These are phyloP conservation scores for Rhopalosiphum nymphaeae DNA, from an alignment of 2,888 invertebrate genomes.

Conservation along the genomic window DNA sequence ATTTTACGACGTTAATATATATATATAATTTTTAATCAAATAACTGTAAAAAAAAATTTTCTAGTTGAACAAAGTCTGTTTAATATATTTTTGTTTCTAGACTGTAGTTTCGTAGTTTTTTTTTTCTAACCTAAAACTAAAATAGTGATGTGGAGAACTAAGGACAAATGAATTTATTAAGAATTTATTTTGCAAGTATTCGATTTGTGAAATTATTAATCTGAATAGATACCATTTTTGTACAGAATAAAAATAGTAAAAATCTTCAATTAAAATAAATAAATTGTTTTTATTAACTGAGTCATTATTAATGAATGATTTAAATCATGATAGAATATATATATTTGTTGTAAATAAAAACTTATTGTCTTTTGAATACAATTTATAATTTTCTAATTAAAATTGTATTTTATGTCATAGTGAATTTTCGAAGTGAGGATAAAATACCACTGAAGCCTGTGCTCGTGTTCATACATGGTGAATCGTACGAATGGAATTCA, in stretches of 20 bases:
- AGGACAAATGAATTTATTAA: not conserved
- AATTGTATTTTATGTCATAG: constrained; percentile 15
- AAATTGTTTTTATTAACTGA: not conserved
- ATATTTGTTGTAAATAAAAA: not conserved
- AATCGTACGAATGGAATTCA: constrained; percentile 96
- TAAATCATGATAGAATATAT: not conserved
- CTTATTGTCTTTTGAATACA: not conserved
- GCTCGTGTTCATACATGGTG: constrained; percentile 94
- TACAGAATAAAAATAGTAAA: not conserved
- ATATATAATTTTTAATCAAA: not conserved
- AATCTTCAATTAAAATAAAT: not conserved
- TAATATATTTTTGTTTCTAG: not conserved
- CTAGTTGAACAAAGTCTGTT: not conserved
- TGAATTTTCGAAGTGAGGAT: constrained; percentile 50
- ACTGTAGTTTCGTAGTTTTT: not conserved
- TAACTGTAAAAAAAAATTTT: not conserved
- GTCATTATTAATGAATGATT: not conserved
- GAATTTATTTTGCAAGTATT: not conserved
- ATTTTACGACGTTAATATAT: not conserved
- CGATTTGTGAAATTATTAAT: not conserved
- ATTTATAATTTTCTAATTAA: not conserved
- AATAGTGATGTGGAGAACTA: not conserved
- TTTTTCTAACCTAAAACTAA: not conserved
- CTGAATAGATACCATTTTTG: not conserved
- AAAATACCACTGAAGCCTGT: constrained; percentile 75